Evolutionary conservation across 2,113 vertebrate species (phyloP), one percentile per base, ranked within the genome.

Genomic region (Peucedramus taeniatus): DNA sequence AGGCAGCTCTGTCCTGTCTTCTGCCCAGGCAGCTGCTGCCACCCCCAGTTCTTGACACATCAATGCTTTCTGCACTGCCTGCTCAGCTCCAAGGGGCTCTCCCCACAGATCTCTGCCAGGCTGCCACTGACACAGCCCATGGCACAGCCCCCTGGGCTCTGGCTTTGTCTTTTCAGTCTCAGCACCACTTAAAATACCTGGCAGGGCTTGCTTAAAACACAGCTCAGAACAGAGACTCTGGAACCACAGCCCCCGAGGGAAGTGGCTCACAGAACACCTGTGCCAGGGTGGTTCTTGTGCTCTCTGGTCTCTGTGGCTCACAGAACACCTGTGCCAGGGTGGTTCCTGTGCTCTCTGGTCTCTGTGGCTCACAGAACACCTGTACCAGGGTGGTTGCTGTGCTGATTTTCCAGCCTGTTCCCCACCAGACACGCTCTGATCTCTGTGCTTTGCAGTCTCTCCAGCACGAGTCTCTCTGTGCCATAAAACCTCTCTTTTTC

Each of bases 391-490:
- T 20, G 45, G 56, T 17, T 35, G 37, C 3, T 1, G 6, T 35
- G 86, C 90, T 40, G 78, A 8, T 39, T 30, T 10, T 4, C 10
- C 5, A 5, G n/a, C 45, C 84, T 40, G 0, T 24, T 50, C 39
- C 37, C 6, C 45, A 9, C 53, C 23, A 6, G 47, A 35, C 80
- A 26, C 7, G 31, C 78, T 45, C 21, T 10, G 61, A 7, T 27
- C 83, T 33, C 84, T 57, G 3, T 21, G 94, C 87, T 93, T 42
- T 31, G 64, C 93, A 27, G 49, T 28, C 85, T 69, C 59, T 44
- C 9, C 87, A 93, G 90, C 87, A 86, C 71, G 53, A 80, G 74
- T 83, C 96, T 85, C 83, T 91, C 92, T 90, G 96, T 97, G 97
- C 97, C 97, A 96, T 96, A 90, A 83, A 54, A 7, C 83, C 61